phyloP scores from a whole-genome alignment of 2,113 vertebrate species.

The Proteles cristata region DNA sequence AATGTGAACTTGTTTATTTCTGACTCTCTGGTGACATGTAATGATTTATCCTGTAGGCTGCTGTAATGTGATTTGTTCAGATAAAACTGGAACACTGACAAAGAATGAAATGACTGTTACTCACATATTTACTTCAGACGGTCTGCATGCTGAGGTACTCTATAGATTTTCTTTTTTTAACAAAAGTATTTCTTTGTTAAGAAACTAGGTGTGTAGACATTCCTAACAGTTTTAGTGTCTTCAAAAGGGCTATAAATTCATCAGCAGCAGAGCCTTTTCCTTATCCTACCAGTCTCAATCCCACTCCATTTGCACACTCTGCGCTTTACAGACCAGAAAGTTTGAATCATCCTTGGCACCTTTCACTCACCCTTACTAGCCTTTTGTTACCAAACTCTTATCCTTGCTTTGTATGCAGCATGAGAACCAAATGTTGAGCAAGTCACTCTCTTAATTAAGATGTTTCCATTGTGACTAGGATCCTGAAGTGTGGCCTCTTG shows the following conservation, averaged over 20 bases:
- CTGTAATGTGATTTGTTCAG: conserved; percentile 99
- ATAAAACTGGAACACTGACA: conserved; percentile 98
- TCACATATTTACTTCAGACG: conserved; percentile 95
- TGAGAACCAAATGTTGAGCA: background rate
- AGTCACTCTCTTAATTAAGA: background rate
- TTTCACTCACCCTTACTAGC: background rate
- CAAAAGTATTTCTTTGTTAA: background rate
- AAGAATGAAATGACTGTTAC: conserved; percentile 99
- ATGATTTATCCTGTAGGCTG: conserved; percentile 87
- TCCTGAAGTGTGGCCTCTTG: background rate
- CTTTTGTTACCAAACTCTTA: background rate
- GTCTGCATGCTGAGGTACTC: conserved; percentile 95
- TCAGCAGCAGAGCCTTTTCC: background rate
- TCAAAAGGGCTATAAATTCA: background rate
- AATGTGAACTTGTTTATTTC: background rate
- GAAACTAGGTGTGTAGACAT: conserved; percentile 24
- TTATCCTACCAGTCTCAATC: background rate
- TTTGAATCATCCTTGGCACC: background rate
- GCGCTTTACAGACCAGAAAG: background rate
- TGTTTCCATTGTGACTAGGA: background rate
- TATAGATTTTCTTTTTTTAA: background rate
- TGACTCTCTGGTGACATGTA: conserved; percentile 1
- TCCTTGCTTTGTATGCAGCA: background rate
- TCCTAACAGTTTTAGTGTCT: background rate
- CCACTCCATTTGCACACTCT: background rate